Base-by-base conservation (phyloP, 2,888 invertebrate genomes). In the Himalopsyche tibetana region DNA sequence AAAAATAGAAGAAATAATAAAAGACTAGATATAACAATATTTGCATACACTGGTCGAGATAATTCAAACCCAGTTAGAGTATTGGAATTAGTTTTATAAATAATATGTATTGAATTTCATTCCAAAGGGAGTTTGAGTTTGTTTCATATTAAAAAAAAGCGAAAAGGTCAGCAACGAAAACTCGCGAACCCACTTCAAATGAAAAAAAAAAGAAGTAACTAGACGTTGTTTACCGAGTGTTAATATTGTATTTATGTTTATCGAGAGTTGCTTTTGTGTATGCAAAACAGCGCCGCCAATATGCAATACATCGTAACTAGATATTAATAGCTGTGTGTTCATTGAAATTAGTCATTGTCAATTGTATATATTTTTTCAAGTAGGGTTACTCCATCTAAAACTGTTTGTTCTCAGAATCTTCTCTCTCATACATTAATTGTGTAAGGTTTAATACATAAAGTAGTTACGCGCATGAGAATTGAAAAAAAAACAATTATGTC, bases 151-250 rank as follows among this genome's bases (percentile, higher is more conserved):
- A 74, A 12, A 28, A 5, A 51, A 51, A 28, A 28, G 28, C 15
- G 15, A 38, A 74, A 74, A 74, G 74, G 74, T 74, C 74, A 74
- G 74, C 0, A 0, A 15, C 36, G 12, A 38, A 74, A 74, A 5
- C 74, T 74, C 36, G 74, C 51, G 15, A 51, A 15, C 36, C 38
- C 38, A 36, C 36, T 74, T 74, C 11, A 74, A 74, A 74, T 36
- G 15, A 69, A 74, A 74, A 28, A 28, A 28, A 28, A 11, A 74
- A 74, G 74, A 69, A 69, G 38, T 5, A 38, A 38, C 74, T 74
- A 69, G 69, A 74, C 74, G 74, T 36, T 74, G 74, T 74, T 74
- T 74, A 36, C 74, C 12, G 74, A 74, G 74, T 74, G 38, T 74
- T 38, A 74, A 74, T 74, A 74, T 36, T 38, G 38, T 74, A 74